phyloP scores from a whole-genome alignment of 2,113 vertebrate genomes.

The Paralichthys olivaceus region DNA sequence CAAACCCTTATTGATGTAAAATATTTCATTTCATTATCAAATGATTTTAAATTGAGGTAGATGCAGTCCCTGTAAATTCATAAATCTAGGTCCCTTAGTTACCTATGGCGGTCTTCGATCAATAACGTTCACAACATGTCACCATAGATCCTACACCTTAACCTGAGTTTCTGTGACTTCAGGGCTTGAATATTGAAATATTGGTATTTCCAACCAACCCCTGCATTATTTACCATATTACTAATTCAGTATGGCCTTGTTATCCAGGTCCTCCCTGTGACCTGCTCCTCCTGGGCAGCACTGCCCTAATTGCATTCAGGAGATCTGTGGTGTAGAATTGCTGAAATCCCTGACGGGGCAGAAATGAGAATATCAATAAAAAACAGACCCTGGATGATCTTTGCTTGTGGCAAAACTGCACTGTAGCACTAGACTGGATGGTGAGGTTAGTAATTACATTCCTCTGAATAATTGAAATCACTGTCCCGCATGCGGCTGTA shows the following conservation, averaged over 20 bases:
- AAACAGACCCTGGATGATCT: conserved; percentile 73
- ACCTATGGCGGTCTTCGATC: conserved; percentile 23
- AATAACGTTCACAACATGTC: conserved; percentile 58
- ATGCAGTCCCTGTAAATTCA: background rate
- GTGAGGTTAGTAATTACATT: conserved; percentile 74
- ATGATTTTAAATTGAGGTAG: background rate
- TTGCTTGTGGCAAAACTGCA: conserved; percentile 76
- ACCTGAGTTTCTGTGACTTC: conserved; percentile 50
- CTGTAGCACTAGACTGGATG: conserved; percentile 48
- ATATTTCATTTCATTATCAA: background rate
- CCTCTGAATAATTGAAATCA: conserved; percentile 79
- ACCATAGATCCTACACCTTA: conserved; percentile 30
- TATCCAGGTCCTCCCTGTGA: conserved; percentile 63
- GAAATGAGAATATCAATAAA: conserved; percentile 82
- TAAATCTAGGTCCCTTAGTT: background rate
- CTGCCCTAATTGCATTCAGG: conserved; percentile 71
- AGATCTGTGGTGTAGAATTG: conserved; percentile 64
- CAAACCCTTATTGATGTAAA: background rate
- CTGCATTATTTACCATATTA: conserved; percentile 78
- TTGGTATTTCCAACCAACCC: conserved; percentile 59
- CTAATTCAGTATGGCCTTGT: conserved; percentile 74
- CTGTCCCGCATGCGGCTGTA: conserved; percentile 64
- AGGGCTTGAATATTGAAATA: conserved; percentile 38
- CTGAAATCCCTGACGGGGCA: conserved; percentile 72
- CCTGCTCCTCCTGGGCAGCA: conserved; percentile 64